Evolutionary conservation across 2,888 invertebrate species (phyloP).

Genomic region (Eueremaeus valkanovi): DNA sequence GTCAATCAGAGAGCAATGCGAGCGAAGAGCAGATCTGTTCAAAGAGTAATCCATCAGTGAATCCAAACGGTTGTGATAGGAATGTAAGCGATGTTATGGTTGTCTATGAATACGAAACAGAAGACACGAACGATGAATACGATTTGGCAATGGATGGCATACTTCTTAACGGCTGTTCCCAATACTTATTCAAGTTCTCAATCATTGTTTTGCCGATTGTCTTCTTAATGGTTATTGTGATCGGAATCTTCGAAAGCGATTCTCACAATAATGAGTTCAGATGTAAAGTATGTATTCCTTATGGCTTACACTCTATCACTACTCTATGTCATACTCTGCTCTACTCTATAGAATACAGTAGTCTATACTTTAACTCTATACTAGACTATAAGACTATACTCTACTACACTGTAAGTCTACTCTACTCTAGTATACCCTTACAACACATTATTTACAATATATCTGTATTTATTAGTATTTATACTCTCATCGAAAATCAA

Average conservation of each 20-base stretch:
- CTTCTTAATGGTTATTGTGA: background rate
- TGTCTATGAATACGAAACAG: constrained; percentile 10
- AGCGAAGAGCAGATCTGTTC: background rate
- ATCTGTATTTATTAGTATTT: background rate
- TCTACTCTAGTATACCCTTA: too few relatives aligned
- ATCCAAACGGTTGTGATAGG: background rate
- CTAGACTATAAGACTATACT: too few relatives aligned
- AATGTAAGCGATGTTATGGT: constrained; percentile 7
- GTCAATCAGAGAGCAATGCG: background rate
- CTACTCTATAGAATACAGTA: too few relatives aligned
- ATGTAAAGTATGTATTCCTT: constrained; percentile 16
- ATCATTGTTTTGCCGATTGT: constrained; percentile 13
- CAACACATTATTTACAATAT: background rate
- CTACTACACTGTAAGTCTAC: too few relatives aligned
- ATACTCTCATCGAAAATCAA: background rate
- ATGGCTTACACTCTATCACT: too few relatives aligned
- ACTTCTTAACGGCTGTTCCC: background rate
- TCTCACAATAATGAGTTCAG: background rate
- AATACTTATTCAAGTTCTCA: background rate
- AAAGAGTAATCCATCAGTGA: background rate
- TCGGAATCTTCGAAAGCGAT: background rate
- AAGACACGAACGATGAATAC: constrained; percentile 8
- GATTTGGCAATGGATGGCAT: constrained; percentile 19
- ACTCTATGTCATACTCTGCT: too few relatives aligned
- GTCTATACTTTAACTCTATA: too few relatives aligned